phyloP scores from a whole-genome alignment of 2,113 vertebrate genomes.

The Lepus timidus region DNA sequence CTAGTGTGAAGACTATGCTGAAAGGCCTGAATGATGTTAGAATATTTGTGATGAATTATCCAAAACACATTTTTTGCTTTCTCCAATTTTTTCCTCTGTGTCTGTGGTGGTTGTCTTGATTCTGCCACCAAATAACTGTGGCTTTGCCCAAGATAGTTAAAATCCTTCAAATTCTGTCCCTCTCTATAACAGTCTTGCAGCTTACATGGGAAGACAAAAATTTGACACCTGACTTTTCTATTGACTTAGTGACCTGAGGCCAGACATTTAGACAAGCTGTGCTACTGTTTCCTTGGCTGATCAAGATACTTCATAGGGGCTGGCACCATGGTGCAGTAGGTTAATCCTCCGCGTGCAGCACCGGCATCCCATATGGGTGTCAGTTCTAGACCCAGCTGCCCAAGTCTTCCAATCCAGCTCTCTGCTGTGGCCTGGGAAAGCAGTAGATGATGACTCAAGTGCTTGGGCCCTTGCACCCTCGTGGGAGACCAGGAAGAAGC shows the following conservation, averaged over 20 bases:
- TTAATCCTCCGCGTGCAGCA: too few relatives aligned
- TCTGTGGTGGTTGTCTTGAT: neutral
- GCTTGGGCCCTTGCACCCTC: too few relatives aligned
- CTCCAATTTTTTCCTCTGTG: neutral
- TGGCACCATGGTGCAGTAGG: too few relatives aligned
- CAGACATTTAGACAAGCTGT: neutral
- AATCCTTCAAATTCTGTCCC: neutral
- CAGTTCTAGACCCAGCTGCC: too few relatives aligned
- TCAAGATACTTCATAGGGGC: neutral
- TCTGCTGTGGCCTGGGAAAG: too few relatives aligned
- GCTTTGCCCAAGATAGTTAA: neutral
- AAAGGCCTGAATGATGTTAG: neutral
- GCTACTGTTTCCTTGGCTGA: neutral
- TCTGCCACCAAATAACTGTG: neutral
- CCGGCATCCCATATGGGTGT: too few relatives aligned
- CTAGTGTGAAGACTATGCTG: neutral
- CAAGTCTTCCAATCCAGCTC: too few relatives aligned
- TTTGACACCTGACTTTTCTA: neutral
- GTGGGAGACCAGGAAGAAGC: too few relatives aligned
- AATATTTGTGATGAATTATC: neutral
- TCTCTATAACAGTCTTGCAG: neutral
- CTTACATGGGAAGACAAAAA: neutral
- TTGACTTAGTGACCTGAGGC: neutral
- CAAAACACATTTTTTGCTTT: constrained; percentile 31
- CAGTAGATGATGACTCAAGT: too few relatives aligned